Evolutionary conservation across 1,140 invertebrate genomes (phyloP), one percentile per base, ranked within the genome.

Genomic region (Meloidogyne hapla): DNA sequence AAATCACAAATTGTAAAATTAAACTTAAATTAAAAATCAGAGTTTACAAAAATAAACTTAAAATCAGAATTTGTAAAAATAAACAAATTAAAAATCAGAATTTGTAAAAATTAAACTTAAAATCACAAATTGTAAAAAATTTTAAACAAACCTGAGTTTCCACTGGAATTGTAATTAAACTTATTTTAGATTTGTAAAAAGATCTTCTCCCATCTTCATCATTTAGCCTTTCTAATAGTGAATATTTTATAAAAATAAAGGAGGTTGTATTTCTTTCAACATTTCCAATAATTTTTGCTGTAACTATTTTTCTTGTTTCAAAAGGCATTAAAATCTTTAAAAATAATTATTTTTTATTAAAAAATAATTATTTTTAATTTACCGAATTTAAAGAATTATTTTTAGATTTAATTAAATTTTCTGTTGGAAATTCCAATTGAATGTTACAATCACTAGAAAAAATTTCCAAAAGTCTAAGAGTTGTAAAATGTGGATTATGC

Each of bases 401-500:
- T 6, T 1, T 45, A 42, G 15, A 48, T n/a, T 56, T n/a, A 56
- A 56, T 56, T 56, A 56, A 56, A 56, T n/a, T n/a, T 56, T 56
- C 48, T 56, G 18, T 56, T 15, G 48, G 48, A n/a, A 96, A 90
- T 89, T 94, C 93, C 84, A 97, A 89, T 87, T 94, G 92, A 4
- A 80, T 72, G 88, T 78, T 80, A 74, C 92, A 92, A 71, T 93
- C 93, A 88, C 93, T 95, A 80, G 93, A 93, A 89, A 94, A 95
- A 86, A 94, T 91, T 90, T 94, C 93, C 82, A 92, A 89, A 81
- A 95, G 91, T 92, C 93, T 94, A 86, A 97, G 90, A 74, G 92
- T 90, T 81, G 92, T 90, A 82, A 91, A 90, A 88, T 94, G 92
- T 83, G 95, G 95, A 91, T 98, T 98, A 89, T 96, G 92, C 89